A percentile compares a stretch with the other conserved stretches of the same genome.
Evolutionary conservation across 1,140 invertebrate genomes (phyloP).

Genomic region (Brachionus paranguensis): DNA sequence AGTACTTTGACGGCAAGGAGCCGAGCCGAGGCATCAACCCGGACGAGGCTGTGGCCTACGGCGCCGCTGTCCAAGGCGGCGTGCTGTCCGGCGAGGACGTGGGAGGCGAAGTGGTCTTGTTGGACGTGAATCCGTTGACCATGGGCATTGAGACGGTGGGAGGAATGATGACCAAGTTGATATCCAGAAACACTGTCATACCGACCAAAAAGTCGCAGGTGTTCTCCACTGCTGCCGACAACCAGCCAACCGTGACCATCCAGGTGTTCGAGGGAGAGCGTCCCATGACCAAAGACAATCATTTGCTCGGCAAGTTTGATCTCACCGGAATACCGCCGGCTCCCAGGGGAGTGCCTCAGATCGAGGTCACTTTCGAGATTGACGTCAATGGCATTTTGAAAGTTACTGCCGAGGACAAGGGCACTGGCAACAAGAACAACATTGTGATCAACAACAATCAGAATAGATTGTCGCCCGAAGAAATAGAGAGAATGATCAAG

Average conservation of each 20-base stretch:
- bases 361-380: slow-evolving; percentile 98
- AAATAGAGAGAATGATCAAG: slow-evolving; percentile 97
- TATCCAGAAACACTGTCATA: slow-evolving; percentile 93
- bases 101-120: slow-evolving; percentile 87
- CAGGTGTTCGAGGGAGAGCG: slow-evolving; percentile 91
- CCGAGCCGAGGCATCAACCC: slow-evolving; percentile 95
- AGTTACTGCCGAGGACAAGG: slow-evolving; percentile 85
- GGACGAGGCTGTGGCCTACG: slow-evolving; percentile 73
- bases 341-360: slow-evolving; percentile 94
- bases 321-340: slow-evolving; percentile 95
- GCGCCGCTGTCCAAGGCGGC: slow-evolving; percentile 95
- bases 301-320: slow-evolving; percentile 93
- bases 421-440: slow-evolving; percentile 94
- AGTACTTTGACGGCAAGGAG: slow-evolving; percentile 96
- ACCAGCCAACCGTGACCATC: slow-evolving; percentile 97
- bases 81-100: slow-evolving; percentile 65
- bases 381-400: slow-evolving; percentile 96
- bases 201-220: slow-evolving; percentile 99
- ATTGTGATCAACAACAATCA: slow-evolving; percentile 98
- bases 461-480: slow-evolving; percentile 88
- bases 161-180: slow-evolving; percentile 98
- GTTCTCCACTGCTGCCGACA: slow-evolving; percentile 96
- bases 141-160: slow-evolving; percentile 99
- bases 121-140: slow-evolving; percentile 95
- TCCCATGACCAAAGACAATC: slow-evolving; percentile 99